phyloP scores from a whole-genome alignment of 1,140 invertebrate species.

The Sycophila sp. region DNA sequence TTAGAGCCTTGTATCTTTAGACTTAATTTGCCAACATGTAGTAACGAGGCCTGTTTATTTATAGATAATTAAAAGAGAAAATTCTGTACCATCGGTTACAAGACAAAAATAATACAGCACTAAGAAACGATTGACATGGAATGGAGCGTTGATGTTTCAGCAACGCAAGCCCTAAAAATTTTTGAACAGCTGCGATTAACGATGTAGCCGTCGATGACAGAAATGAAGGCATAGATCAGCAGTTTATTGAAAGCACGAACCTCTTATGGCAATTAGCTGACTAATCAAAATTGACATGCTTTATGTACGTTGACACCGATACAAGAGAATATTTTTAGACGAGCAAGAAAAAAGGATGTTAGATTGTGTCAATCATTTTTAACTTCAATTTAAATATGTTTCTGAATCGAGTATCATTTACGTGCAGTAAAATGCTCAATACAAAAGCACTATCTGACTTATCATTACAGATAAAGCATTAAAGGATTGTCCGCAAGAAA shows the following conservation, averaged over 20 bases:
- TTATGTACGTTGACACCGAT: neutral
- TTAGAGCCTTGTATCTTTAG: neutral
- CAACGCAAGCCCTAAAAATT: neutral
- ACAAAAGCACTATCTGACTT: no score
- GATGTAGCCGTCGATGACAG: neutral
- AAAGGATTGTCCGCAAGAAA: no score
- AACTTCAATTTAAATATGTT: no score
- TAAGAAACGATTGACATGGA: neutral
- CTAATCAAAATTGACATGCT: conserved; percentile 2
- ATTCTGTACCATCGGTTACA: conserved; percentile 36
- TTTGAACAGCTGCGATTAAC: conserved; percentile 7
- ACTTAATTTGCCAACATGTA: conserved; percentile 22
- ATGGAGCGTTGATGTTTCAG: neutral
- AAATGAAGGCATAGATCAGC: neutral
- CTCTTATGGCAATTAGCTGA: conserved; percentile 21
- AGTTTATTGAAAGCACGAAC: neutral
- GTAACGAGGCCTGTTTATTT: conserved; percentile 46
- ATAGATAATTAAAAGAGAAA: conserved; percentile 44
- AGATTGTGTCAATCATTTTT: neutral
- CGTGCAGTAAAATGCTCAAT: no score
- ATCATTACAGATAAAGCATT: no score
- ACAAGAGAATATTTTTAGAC: conserved; percentile 5
- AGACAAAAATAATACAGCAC: conserved; percentile 47
- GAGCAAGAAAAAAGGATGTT: neutral
- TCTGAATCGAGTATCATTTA: no score